These are phyloP conservation scores for Melolontha melolontha DNA, from an alignment of 2,888 invertebrate species.

Conservation along the genomic window DNA sequence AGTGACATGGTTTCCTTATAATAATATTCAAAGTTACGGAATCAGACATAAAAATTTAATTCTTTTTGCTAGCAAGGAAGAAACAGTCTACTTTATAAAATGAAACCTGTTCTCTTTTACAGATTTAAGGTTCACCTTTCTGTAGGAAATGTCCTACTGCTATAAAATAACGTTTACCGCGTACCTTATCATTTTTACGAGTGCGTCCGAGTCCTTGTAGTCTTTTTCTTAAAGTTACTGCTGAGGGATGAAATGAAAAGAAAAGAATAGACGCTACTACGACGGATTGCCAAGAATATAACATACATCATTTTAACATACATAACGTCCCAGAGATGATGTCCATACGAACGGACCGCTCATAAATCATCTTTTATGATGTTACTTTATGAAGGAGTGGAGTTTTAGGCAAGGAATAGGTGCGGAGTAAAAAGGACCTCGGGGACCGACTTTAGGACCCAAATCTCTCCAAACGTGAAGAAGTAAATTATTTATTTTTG, in stretches of 20 bases:
- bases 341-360: constrained; percentile 31
- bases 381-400: constrained; percentile 32
- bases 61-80: too few species aligned
- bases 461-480: constrained; percentile 28
- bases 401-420: constrained; percentile 31
- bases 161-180: constrained; percentile 35
- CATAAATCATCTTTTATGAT: constrained; percentile 40
- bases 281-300: constrained; percentile 11
- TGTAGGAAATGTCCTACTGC: constrained; percentile 10
- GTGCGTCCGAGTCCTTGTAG: constrained; percentile 22
- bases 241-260: constrained; percentile 1
- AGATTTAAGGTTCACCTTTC: constrained; percentile 16
- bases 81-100: background rate
- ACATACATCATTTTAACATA: constrained; percentile 38
- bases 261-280: constrained; percentile 4
- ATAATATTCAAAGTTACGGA: too few species aligned
- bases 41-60: too few species aligned
- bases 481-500: constrained; percentile 38
- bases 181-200: constrained; percentile 34
- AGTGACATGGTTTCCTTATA: too few species aligned
- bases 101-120: constrained; percentile 3
- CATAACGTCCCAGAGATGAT: constrained; percentile 26
- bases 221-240: constrained; percentile 22
- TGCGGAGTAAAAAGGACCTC: constrained; percentile 31
- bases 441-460: constrained; percentile 17